Base-by-base conservation (phyloP, 2,888 invertebrate genomes). In the Bombylius major region DNA sequence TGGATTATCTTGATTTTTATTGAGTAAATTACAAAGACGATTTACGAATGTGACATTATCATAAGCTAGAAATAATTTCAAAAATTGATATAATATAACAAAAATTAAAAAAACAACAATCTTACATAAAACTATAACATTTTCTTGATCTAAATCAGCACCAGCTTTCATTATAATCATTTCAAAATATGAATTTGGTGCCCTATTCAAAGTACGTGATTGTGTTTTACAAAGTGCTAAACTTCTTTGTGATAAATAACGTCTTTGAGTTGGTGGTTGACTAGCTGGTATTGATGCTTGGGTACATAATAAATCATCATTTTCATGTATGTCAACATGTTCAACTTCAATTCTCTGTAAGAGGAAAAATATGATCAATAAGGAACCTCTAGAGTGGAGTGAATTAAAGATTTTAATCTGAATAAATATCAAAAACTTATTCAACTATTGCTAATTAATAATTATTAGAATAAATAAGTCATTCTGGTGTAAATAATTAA, bases 31-130 rank as follows among this genome's bases (percentile, higher is more conserved):
- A n/a, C 75, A 75, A 9, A 80, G 69, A 62, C 77, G 78, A 4
- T 75, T 70, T 8, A 78, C 71, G 59, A 80, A 75, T 47, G 75
- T 70, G 33, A 79, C 71, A 55, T 75, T 75, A 67, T 81, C 80
- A 44, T 70, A 70, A 34, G 67, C 69, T 67, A 50, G 44, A 54
- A 52, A 23, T 47, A 50, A 46, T 8, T 13, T 44, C 13, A n/a
- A 32, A 34, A 39, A 54, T 14, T 50, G 48, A 8, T 4, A 42
- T 48, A 42, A 44, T 50, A 47, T 46, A 57, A 23, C 5, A 51
- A 13, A 33, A 5, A 13, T n/a, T 14, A 14, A n/a, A 14, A 45
- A 1, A n/a, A 14, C 6, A 7, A 45, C 3, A 51, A 8, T 50
- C 51, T 56, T 59, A 69, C 68, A 63, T 50, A 73, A 59, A n/a